Conservation (phyloP, 2,113 vertebrate species). For the Zootoca vivipara region DNA sequence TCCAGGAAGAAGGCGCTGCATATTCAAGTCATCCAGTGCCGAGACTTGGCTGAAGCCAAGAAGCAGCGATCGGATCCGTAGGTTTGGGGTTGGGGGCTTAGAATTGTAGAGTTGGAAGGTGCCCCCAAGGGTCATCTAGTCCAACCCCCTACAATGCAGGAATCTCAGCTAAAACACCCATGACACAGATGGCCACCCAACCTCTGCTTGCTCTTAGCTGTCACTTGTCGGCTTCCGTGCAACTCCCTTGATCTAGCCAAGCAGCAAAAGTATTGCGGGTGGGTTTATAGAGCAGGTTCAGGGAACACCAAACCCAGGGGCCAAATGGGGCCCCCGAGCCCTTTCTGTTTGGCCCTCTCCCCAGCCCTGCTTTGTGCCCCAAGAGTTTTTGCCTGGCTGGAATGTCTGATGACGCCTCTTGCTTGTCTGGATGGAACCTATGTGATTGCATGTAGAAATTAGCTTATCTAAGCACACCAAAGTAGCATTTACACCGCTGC, state of each 20-base stretch:
- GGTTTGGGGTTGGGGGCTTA: constrained; percentile 62
- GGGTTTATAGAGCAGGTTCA: neutral
- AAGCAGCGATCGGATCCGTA: constrained; percentile 91
- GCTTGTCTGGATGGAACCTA: neutral
- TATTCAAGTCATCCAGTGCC: constrained; percentile 86
- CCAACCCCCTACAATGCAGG: too few relatives aligned
- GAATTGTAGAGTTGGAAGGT: too few relatives aligned
- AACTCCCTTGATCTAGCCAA: neutral
- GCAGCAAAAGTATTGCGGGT: too few relatives aligned
- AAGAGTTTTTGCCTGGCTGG: too few relatives aligned
- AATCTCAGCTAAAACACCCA: too few relatives aligned
- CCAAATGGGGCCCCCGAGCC: too few relatives aligned
- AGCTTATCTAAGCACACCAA: too few relatives aligned
- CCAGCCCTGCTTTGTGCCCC: too few relatives aligned
- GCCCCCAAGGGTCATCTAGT: too few relatives aligned
- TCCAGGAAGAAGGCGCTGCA: constrained; percentile 80
- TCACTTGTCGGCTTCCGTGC: fast-evolving
- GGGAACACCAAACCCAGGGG: too few relatives aligned
- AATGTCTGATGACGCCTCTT: neutral
- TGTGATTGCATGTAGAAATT: neutral
- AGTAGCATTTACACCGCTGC: neutral
- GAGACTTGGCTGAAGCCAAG: constrained; percentile 85
- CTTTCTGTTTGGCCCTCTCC: too few relatives aligned
- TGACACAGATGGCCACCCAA: too few relatives aligned
- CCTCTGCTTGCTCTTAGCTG: neutral